Percentiles rank a stretch among this genome's conserved stretches.
phyloP scores from a whole-genome alignment of 2,113 vertebrate species.

The Ardeotis arabs region DNA sequence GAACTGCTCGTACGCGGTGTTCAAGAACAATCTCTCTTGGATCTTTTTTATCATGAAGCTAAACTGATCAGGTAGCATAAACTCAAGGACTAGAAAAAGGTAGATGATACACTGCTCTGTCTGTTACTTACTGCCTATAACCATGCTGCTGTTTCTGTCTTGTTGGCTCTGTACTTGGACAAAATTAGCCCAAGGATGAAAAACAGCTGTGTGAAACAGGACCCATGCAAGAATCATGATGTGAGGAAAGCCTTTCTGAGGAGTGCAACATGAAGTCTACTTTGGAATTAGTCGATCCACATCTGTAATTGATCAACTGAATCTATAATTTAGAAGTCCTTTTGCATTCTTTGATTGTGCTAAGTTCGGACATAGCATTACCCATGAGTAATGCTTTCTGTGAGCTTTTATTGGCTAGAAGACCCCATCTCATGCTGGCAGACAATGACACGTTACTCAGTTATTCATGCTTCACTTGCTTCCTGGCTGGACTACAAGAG shows the following conservation, averaged over 20 bases:
- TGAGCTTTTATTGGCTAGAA: constrained; percentile 57
- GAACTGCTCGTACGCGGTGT: background rate
- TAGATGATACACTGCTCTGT: background rate
- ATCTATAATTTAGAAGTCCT: constrained; percentile 70
- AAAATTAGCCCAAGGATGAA: constrained; percentile 55
- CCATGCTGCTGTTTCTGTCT: constrained; percentile 20
- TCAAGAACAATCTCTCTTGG: background rate
- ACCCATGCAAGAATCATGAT: constrained; percentile 45
- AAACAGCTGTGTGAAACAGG: constrained; percentile 66
- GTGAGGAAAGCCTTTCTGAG: constrained; percentile 54
- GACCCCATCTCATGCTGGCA: constrained; percentile 62
- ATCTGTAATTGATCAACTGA: constrained; percentile 68
- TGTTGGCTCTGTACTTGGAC: background rate
- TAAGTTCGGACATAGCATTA: constrained; percentile 64
- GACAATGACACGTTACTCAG: constrained; percentile 45
- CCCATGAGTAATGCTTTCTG: constrained; percentile 61
- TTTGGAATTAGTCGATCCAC: constrained; percentile 11
- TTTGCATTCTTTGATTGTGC: constrained; percentile 65
- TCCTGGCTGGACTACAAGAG: constrained; percentile 57
- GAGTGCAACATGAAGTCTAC: constrained; percentile 34
- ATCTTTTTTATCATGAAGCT: background rate
- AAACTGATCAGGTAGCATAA: background rate
- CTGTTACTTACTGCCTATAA: background rate
- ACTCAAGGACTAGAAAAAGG: background rate
- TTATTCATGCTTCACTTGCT: constrained; percentile 68